Percentiles rank a stretch among this genome's conserved stretches.
These are phyloP conservation scores for Oxyura jamaicensis DNA, from an alignment of 2,113 vertebrate genomes.

Conservation along the genomic window DNA sequence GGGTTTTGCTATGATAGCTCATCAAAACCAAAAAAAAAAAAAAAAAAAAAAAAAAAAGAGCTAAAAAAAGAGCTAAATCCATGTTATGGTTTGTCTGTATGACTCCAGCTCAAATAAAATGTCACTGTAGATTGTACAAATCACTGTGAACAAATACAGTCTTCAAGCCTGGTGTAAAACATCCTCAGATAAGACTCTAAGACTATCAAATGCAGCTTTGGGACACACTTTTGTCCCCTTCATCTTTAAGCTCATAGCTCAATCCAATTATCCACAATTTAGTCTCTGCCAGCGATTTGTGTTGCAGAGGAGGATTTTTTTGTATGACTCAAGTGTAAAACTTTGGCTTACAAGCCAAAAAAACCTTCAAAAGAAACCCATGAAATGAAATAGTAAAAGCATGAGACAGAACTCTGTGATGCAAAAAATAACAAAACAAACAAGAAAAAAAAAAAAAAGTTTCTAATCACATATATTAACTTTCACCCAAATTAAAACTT, in stretches of 20 bases:
- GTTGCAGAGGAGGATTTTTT: slow-evolving; percentile 68
- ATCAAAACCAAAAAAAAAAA: slow-evolving; percentile 45
- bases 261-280: slow-evolving; percentile 83
- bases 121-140: slow-evolving; percentile 75
- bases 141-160: slow-evolving; percentile 75
- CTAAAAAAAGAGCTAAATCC: slow-evolving; percentile 41
- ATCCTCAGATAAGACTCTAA: slow-evolving; percentile 78
- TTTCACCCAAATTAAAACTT: not conserved
- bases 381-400: slow-evolving; percentile 51
- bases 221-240: slow-evolving; percentile 77
- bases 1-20: slow-evolving; percentile 24
- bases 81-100: slow-evolving; percentile 69
- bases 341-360: slow-evolving; percentile 75
- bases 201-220: slow-evolving; percentile 74
- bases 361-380: slow-evolving; percentile 70
- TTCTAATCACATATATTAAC: slow-evolving; percentile 5
- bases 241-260: slow-evolving; percentile 78
- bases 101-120: slow-evolving; percentile 75
- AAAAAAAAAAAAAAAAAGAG: slow-evolving; percentile 31
- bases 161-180: slow-evolving; percentile 77
- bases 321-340: slow-evolving; percentile 67
- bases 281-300: slow-evolving; percentile 70
- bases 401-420: not conserved
- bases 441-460: not conserved
- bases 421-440: not conserved